Conservation (phyloP, 2,888 invertebrate genomes). For the Chouioia cunea region DNA sequence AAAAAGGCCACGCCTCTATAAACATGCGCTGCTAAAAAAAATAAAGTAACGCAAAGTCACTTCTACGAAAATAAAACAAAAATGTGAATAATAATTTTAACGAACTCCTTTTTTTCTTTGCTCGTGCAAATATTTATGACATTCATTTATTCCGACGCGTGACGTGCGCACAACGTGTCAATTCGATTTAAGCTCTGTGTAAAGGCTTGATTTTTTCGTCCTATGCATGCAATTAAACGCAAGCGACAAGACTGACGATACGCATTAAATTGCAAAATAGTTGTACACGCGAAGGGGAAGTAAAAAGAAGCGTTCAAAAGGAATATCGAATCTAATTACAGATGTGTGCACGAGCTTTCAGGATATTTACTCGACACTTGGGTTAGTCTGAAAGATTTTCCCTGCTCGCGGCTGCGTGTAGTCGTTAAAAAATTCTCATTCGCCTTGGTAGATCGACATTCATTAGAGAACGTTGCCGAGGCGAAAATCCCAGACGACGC, state of each 20-base stretch:
- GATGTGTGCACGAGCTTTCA: slow-evolving; percentile 48
- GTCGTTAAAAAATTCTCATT: slow-evolving; percentile 52
- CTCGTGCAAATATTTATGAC: slow-evolving; percentile 40
- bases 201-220: too few relatives aligned
- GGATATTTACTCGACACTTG: slow-evolving; percentile 45
- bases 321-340: slow-evolving; percentile 62
- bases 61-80: too few relatives aligned
- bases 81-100: too few relatives aligned
- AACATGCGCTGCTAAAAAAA: too few relatives aligned
- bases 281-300: slow-evolving; percentile 59
- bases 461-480: slow-evolving; percentile 47
- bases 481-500: slow-evolving; percentile 44
- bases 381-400: too few relatives aligned
- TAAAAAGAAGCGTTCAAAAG: slow-evolving; percentile 40
- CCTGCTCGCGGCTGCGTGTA: slow-evolving; percentile 14
- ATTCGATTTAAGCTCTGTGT: too few relatives aligned
- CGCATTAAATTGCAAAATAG: slow-evolving; percentile 61
- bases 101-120: not conserved
- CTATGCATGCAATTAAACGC: too few relatives aligned
- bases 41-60: too few relatives aligned
- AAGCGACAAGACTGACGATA: too few relatives aligned
- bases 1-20: too few relatives aligned
- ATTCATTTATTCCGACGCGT: slow-evolving; percentile 37
- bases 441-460: slow-evolving; percentile 50
- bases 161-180: too few relatives aligned